Percentiles rank a stretch among this genome's conserved stretches.
phyloP scores from a whole-genome alignment of 2,113 vertebrate species.

The Zapus hudsonius region DNA sequence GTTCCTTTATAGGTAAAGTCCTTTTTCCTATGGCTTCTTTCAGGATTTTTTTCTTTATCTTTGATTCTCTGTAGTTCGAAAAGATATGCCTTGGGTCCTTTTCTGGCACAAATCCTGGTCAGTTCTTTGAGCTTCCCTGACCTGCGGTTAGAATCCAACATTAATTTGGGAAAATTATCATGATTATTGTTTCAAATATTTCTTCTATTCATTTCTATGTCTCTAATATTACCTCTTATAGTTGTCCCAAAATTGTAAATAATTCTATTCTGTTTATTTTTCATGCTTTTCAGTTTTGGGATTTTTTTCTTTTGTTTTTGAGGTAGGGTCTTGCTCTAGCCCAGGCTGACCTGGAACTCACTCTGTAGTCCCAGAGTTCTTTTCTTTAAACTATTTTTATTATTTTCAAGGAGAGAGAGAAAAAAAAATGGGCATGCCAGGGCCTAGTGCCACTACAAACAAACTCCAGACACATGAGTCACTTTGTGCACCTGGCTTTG shows the following conservation, averaged over 20 bases:
- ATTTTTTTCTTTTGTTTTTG: too few species aligned
- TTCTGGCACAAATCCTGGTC: neutral
- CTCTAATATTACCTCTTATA: neutral
- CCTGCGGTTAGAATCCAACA: neutral
- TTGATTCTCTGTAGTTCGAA: conserved; percentile 8
- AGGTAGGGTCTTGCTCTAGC: too few species aligned
- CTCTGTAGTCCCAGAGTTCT: too few species aligned
- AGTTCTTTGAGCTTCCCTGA: neutral
- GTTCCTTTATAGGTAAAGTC: neutral
- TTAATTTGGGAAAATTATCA: conserved; percentile 1
- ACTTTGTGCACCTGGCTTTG: too few species aligned
- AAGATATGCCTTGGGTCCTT: neutral
- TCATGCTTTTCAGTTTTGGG: neutral
- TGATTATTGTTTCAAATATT: neutral
- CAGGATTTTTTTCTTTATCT: neutral
- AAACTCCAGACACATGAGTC: too few species aligned
- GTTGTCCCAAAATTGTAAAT: neutral
- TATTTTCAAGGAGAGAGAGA: too few species aligned
- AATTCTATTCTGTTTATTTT: neutral
- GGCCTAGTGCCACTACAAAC: too few species aligned
- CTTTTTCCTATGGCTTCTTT: neutral
- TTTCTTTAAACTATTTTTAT: too few species aligned
- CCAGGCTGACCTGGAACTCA: too few species aligned
- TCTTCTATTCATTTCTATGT: neutral
- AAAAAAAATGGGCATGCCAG: too few species aligned